phyloP scores from a whole-genome alignment of 2,797 vertebrate species.

The Hydrophis major region DNA sequence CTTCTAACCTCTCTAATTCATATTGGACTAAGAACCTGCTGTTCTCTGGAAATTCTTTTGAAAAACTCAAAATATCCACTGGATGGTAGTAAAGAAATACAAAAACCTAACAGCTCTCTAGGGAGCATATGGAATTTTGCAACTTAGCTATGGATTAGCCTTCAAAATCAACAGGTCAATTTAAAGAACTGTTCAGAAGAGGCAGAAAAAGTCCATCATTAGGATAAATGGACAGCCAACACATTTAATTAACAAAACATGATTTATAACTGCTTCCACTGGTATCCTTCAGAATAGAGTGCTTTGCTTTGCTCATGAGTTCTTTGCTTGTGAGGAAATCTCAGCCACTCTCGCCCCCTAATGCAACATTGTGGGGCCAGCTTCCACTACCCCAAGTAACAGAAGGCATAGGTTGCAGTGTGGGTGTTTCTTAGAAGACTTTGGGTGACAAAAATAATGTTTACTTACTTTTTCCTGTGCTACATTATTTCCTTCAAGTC shows the following conservation, averaged over 20 bases:
- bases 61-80: not conserved
- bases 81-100: not conserved
- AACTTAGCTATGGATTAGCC: not conserved
- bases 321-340: not conserved
- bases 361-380: not conserved
- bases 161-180: not conserved
- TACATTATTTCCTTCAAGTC: not conserved
- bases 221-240: not conserved
- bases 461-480: not conserved
- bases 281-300: not conserved
- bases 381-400: not conserved
- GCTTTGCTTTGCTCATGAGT: not conserved
- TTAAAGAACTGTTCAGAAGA: not conserved
- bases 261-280: not conserved
- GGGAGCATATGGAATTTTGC: not conserved
- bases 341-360: not conserved
- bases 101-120: not conserved
- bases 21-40: not conserved
- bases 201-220: not conserved
- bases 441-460: not conserved
- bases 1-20: not conserved
- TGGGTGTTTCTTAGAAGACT: not conserved
- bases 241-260: not conserved
- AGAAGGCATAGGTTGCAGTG: too few relatives aligned
- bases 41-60: not conserved